Evolutionary conservation across 2,797 vertebrate genomes (phyloP).

Genomic region (Xyrichtys novacula): DNA sequence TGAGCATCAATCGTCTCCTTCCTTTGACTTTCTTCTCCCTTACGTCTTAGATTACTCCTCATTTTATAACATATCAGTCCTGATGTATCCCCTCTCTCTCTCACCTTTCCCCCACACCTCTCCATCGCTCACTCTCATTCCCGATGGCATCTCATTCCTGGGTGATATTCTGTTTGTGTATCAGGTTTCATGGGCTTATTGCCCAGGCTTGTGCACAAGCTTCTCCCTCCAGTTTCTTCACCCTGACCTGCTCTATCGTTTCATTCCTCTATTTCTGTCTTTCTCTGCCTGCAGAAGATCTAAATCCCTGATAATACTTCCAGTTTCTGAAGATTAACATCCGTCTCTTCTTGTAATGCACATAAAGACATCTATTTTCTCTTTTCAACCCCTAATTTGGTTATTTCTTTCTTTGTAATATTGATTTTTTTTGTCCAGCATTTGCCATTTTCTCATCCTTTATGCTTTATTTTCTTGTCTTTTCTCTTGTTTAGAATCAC

Average conservation of each 20-base stretch:
- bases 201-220: constrained; percentile 16
- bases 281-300: not conserved
- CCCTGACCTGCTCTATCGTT: constrained; percentile 18
- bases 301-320: constrained; percentile 21
- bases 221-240: not conserved
- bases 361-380: constrained; percentile 4
- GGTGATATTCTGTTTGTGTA: constrained; percentile 42
- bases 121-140: constrained; percentile 31
- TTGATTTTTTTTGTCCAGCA: not conserved
- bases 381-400: not conserved
- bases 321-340: not conserved
- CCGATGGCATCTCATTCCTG: constrained; percentile 46
- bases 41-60: not conserved
- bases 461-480: not conserved
- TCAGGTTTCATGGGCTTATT: constrained; percentile 45
- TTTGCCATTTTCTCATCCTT: not conserved
- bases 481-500: not conserved
- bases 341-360: constrained; percentile 3
- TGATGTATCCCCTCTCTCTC: constrained; percentile 12
- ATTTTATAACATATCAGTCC: constrained; percentile 4
- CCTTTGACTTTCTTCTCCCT: not conserved
- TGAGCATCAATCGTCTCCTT: not conserved
- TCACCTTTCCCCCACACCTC: constrained; percentile 7
- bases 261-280: constrained; percentile 1
- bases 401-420: not conserved